A percentile compares a stretch with the other conserved stretches of the same genome.
Evolutionary conservation across 37 sponge, comb jelly and placozoan genomes (phyloP).

Genomic region (Mnemiopsis leidyi): DNA sequence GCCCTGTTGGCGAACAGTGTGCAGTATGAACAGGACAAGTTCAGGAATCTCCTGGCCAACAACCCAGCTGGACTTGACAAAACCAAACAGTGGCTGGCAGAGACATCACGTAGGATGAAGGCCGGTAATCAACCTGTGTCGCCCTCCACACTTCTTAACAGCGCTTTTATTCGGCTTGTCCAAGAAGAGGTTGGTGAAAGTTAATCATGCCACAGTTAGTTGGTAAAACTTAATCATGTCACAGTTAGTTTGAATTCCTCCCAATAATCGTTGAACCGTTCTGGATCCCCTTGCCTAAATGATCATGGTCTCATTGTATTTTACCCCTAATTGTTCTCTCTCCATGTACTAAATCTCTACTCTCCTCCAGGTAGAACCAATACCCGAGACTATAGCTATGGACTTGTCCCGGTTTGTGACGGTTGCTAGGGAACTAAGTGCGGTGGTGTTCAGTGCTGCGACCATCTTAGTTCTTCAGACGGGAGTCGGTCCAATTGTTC

Average conservation of each 20-base stretch:
- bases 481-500: conserved; percentile 29
- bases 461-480: conserved; percentile 3
- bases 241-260: too few relatives aligned
- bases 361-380: neutral
- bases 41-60: conserved; percentile 54
- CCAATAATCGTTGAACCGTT: too few relatives aligned
- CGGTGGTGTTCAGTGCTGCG: conserved; percentile 59
- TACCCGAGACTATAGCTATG: conserved; percentile 47
- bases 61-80: conserved; percentile 16
- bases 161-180: conserved; percentile 12
- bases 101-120: neutral
- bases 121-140: neutral
- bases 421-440: neutral
- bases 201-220: too few relatives aligned
- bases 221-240: too few relatives aligned
- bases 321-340: too few relatives aligned
- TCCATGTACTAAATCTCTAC: too few relatives aligned
- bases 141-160: conserved; percentile 17
- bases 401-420: neutral
- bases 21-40: conserved; percentile 64
- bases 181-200: conserved; percentile 12
- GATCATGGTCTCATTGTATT: too few relatives aligned
- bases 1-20: conserved; percentile 62
- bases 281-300: too few relatives aligned
- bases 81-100: neutral